phyloP scores from a whole-genome alignment of 1,140 invertebrate species.

The Tetraneura akinire region DNA sequence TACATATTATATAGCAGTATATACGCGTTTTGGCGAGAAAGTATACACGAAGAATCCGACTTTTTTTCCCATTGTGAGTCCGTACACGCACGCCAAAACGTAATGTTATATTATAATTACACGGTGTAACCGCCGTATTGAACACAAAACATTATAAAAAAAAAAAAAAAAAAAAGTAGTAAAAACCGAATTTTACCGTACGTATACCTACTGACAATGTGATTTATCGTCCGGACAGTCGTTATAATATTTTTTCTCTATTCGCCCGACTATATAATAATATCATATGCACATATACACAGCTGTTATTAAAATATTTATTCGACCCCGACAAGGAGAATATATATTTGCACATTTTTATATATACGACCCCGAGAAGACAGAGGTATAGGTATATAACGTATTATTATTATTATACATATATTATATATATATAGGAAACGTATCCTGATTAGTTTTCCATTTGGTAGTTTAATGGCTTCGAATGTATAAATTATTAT shows the following conservation, averaged over 20 bases:
- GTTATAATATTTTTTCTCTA: background rate
- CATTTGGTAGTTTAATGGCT: slow-evolving; percentile 18
- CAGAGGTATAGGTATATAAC: no score
- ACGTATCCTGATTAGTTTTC: slow-evolving; percentile 24
- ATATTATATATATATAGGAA: no score
- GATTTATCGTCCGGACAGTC: slow-evolving; percentile 31
- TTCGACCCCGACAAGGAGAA: slow-evolving; percentile 9
- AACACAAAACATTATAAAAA: background rate
- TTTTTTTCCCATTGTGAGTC: background rate
- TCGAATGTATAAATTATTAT: slow-evolving; percentile 11
- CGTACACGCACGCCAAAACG: background rate
- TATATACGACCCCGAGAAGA: slow-evolving; percentile 7
- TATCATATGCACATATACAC: no score
- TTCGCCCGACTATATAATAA: background rate
- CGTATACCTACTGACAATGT: slow-evolving; percentile 36
- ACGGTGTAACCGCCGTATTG: slow-evolving; percentile 7
- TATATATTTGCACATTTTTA: slow-evolving; percentile 32
- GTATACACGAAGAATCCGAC: background rate
- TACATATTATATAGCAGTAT: no score
- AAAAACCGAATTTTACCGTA: slow-evolving; percentile 14
- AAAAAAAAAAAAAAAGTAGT: slow-evolving; percentile 8
- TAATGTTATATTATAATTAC: slow-evolving; percentile 22
- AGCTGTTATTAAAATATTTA: slow-evolving; percentile 1
- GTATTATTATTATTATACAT: no score
- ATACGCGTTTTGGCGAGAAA: background rate